Evolutionary conservation across 2,888 invertebrate species (phyloP).

Genomic region (Nasonia oneida): DNA sequence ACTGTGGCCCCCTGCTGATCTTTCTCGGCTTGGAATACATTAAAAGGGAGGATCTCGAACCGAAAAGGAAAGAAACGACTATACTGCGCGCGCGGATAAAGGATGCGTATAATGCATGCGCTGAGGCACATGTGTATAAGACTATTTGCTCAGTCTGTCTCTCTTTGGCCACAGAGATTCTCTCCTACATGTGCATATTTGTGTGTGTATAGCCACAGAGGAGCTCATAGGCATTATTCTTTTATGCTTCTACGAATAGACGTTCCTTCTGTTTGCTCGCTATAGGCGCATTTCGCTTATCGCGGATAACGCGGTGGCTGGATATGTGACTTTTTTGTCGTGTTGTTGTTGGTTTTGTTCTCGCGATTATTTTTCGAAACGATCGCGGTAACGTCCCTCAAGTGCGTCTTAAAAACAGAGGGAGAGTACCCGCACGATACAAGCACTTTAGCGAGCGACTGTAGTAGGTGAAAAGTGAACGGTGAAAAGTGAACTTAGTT

Average conservation of each 20-base stretch:
- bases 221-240: not conserved
- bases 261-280: not conserved
- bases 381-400: too few species aligned
- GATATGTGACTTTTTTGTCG: too few species aligned
- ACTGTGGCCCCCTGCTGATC: not conserved
- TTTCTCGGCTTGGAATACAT: slow-evolving; percentile 8
- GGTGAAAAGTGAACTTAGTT: too few species aligned
- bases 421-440: too few species aligned
- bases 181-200: not conserved
- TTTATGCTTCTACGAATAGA: not conserved
- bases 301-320: not conserved
- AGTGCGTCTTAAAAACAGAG: too few species aligned
- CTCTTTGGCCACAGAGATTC: not conserved
- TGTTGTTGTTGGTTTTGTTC: too few species aligned
- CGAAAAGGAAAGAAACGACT: not conserved
- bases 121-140: not conserved
- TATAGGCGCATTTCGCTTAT: not conserved
- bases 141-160: not conserved
- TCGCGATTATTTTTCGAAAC: too few species aligned
- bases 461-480: too few species aligned
- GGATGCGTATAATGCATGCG: not conserved
- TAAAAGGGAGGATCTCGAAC: not conserved
- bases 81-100: too few species aligned
- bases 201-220: not conserved
- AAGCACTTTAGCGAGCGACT: too few species aligned